Percentiles rank a stretch among this genome's conserved stretches.
Conservation (phyloP, 2,113 vertebrate species). For the Odontophorus gujanensis region DNA sequence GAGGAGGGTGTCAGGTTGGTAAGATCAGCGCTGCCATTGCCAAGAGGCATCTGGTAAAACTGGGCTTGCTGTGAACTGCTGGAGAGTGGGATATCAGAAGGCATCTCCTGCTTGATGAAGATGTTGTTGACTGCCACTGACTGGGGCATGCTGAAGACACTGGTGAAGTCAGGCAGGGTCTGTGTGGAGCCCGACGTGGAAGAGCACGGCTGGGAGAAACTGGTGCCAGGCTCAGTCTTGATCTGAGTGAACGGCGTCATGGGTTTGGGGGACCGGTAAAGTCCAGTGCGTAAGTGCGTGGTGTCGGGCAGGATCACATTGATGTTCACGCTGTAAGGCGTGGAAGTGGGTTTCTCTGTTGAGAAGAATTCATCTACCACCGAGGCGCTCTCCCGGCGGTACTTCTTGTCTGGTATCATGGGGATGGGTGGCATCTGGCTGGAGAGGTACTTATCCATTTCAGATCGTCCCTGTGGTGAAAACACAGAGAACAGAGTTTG, state of each 20-base stretch:
- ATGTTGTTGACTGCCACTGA: conserved; percentile 82
- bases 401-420: conserved; percentile 82
- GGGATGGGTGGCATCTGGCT: conserved; percentile 52
- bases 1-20: conserved; percentile 74
- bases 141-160: conserved; percentile 89
- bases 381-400: conserved; percentile 87
- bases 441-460: conserved; percentile 90
- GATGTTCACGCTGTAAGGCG: conserved; percentile 92
- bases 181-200: conserved; percentile 76
- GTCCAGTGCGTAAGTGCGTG: conserved; percentile 87
- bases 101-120: conserved; percentile 88
- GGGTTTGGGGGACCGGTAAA: conserved; percentile 81
- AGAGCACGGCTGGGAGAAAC: conserved; percentile 77
- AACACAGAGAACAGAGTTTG: neutral
- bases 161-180: conserved; percentile 92
- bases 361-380: conserved; percentile 92
- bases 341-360: conserved; percentile 78
- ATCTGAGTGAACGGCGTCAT: conserved; percentile 69
- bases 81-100: conserved; percentile 72
- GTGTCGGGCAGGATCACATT: conserved; percentile 90
- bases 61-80: conserved; percentile 77
- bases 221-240: conserved; percentile 83
- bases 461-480: conserved; percentile 71
- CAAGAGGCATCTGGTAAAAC: conserved; percentile 85
- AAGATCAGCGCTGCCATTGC: conserved; percentile 42